phyloP scores from a whole-genome alignment of 2,113 vertebrate genomes.

The Trematomus loennbergii region DNA sequence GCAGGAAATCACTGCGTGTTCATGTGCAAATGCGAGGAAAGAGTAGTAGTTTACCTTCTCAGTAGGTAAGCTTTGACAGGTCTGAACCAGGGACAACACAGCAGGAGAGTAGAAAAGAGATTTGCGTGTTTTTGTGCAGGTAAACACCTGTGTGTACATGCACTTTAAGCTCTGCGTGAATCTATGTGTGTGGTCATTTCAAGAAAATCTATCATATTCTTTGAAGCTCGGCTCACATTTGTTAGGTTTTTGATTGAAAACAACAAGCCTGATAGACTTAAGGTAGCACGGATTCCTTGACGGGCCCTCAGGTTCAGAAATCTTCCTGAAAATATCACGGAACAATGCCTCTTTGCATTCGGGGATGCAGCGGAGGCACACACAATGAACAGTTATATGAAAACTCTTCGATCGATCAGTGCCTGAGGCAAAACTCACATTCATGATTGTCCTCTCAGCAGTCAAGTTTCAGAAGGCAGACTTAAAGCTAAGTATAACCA shows the following conservation, averaged over 20 bases:
- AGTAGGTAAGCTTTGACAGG: constrained; percentile 62
- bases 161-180: constrained; percentile 34
- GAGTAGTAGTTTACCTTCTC: constrained; percentile 66
- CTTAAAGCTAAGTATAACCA: constrained; percentile 65
- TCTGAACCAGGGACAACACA: constrained; percentile 62
- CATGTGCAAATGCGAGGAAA: constrained; percentile 71
- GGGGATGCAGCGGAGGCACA: constrained; percentile 64
- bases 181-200: constrained; percentile 29
- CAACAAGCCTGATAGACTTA: constrained; percentile 58
- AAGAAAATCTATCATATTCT: constrained; percentile 38
- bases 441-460: constrained; percentile 78
- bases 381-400: constrained; percentile 76
- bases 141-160: constrained; percentile 46
- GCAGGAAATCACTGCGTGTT: constrained; percentile 67
- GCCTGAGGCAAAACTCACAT: constrained; percentile 79
- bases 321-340: constrained; percentile 69
- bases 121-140: background rate
- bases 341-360: constrained; percentile 71
- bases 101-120: constrained; percentile 32
- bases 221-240: constrained; percentile 49
- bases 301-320: constrained; percentile 53
- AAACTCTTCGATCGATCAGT: constrained; percentile 78
- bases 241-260: constrained; percentile 69
- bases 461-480: constrained; percentile 67
- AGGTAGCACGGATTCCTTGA: constrained; percentile 43